These are phyloP conservation scores for Drosophila neutralis DNA, from an alignment of 2,888 invertebrate species.

Conservation along the genomic window DNA sequence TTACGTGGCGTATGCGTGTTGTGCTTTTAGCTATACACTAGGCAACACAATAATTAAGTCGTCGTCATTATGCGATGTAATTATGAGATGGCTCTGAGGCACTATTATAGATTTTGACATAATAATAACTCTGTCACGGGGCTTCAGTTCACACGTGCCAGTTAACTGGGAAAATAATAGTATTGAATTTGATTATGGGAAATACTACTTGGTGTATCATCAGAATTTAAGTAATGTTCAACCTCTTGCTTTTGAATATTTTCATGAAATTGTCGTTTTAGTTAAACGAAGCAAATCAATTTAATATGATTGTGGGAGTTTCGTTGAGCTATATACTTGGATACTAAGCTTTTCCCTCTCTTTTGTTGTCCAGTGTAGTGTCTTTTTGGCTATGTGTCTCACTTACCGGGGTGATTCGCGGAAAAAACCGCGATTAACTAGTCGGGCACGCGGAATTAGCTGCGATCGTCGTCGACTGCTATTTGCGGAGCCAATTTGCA, in stretches of 20 bases:
- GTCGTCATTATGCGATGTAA: constrained; percentile 20
- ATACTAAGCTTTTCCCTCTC: too few species aligned
- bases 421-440: constrained; percentile 91
- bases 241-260: background rate
- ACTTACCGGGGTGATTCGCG: constrained; percentile 86
- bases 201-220: background rate
- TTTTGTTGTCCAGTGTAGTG: constrained; percentile 31
- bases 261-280: background rate
- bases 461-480: constrained; percentile 89
- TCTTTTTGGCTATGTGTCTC: constrained; percentile 11
- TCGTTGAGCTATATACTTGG: background rate
- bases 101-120: constrained; percentile 34
- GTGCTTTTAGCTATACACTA: constrained; percentile 43
- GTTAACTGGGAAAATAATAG: constrained; percentile 35
- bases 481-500: constrained; percentile 88
- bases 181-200: constrained; percentile 6
- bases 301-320: background rate
- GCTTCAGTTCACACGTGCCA: constrained; percentile 47
- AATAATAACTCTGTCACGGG: constrained; percentile 17
- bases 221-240: background rate
- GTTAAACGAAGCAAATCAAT: background rate
- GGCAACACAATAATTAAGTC: constrained; percentile 35
- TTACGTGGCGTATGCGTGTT: constrained; percentile 69
- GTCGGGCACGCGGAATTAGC: constrained; percentile 91
- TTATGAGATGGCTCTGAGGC: constrained; percentile 20